These are phyloP conservation scores for Erythrocebus patas DNA, from an alignment of 2,113 vertebrate genomes.

Conservation along the genomic window DNA sequence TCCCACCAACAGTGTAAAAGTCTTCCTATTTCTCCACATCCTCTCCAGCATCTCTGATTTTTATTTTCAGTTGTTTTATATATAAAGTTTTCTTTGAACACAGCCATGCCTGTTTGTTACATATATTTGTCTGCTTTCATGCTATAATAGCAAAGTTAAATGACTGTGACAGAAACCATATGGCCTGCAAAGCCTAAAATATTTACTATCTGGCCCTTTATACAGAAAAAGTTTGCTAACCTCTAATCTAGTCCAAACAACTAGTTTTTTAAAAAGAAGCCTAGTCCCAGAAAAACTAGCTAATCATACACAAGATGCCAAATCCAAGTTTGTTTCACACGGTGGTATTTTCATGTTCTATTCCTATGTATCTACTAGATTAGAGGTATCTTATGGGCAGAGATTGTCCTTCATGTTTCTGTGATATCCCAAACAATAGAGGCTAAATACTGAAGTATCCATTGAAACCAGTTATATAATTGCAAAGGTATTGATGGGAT, in stretches of 20 bases:
- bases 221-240: neutral
- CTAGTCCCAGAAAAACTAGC: neutral
- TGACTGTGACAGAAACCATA: neutral
- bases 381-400: neutral
- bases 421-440: neutral
- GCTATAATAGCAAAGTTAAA: neutral
- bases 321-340: neutral
- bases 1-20: too few relatives aligned
- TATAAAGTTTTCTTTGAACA: constrained; percentile 5
- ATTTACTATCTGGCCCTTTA: neutral
- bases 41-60: too few relatives aligned
- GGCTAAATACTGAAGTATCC: neutral
- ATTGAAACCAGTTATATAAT: neutral
- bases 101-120: neutral
- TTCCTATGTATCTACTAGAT: neutral
- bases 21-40: too few relatives aligned
- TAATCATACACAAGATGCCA: neutral
- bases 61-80: neutral
- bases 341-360: neutral
- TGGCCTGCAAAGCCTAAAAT: neutral
- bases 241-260: neutral
- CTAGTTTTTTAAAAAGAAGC: neutral
- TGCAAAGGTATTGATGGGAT: neutral
- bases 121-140: neutral
- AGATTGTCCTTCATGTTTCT: neutral